phyloP scores from a whole-genome alignment of 1,140 invertebrate genomes.

The Macrosteles quadrilineatus region DNA sequence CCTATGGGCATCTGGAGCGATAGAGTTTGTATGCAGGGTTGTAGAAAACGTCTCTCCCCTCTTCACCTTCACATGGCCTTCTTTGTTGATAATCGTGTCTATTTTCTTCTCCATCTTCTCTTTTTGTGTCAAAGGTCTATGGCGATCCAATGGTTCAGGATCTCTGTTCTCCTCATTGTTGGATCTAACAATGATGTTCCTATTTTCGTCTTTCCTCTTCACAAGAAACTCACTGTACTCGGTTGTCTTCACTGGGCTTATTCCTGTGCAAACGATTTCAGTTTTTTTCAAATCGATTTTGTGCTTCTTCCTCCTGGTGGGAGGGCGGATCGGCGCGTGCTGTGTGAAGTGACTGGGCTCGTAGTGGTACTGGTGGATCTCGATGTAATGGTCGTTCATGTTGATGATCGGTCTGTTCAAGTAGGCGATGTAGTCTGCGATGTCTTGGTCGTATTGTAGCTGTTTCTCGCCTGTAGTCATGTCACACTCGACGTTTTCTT shows the following conservation, averaged over 20 bases:
- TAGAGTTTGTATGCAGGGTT: background rate
- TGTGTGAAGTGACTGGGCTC: background rate
- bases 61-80: constrained; percentile 4
- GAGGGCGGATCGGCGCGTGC: background rate
- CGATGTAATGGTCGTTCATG: constrained; percentile 32
- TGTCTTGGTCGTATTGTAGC: constrained; percentile 12
- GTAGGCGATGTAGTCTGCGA: constrained; percentile 21
- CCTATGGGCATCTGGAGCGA: background rate
- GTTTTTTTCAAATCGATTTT: constrained; percentile 3
- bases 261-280: constrained; percentile 3
- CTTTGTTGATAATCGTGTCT: background rate
- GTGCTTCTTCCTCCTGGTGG: constrained; percentile 28
- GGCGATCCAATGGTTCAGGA: background rate
- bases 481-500: background rate
- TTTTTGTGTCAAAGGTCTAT: background rate
- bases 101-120: background rate
- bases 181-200: background rate
- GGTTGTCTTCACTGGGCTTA: background rate
- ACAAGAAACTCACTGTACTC: constrained; percentile 31
- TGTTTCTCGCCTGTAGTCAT: background rate
- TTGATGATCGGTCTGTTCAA: constrained; percentile 22
- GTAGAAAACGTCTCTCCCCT: constrained; percentile 10
- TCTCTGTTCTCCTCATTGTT: background rate
- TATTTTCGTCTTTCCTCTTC: background rate
- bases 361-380: constrained; percentile 24